A percentile compares a stretch with the other conserved stretches of the same genome.
phyloP scores from a whole-genome alignment of 1,140 invertebrate genomes.

The Drosophila ogumai region DNA sequence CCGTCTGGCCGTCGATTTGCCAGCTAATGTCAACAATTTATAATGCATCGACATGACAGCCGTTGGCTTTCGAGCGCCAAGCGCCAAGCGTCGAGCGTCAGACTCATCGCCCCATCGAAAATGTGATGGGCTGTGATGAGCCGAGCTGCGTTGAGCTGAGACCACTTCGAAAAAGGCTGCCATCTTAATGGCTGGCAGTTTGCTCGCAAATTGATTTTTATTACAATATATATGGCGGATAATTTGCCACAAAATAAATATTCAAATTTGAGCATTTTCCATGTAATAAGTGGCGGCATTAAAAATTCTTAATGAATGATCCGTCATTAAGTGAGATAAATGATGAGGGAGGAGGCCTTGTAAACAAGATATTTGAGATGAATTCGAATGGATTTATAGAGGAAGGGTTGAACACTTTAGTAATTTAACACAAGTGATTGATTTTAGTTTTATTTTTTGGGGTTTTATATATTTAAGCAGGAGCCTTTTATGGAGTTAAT shows the following conservation, averaged over 20 bases:
- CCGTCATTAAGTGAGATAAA: constrained; percentile 38
- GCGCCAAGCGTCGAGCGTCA: constrained; percentile 3
- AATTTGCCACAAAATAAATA: constrained; percentile 54
- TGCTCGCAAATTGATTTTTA: constrained; percentile 69
- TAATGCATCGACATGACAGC: constrained; percentile 62
- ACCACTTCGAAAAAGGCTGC: constrained; percentile 2
- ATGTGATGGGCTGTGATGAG: constrained; percentile 20
- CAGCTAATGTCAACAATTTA: constrained; percentile 75
- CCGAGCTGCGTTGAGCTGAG: constrained; percentile 17
- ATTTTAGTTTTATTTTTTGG: neutral
- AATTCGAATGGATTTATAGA: neutral
- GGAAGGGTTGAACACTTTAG: neutral
- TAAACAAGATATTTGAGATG: neutral
- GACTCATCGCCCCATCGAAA: constrained; percentile 39
- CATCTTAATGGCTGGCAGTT: constrained; percentile 61
- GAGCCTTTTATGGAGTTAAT: too few species aligned
- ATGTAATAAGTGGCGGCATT: constrained; percentile 21
- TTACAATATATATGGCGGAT: constrained; percentile 48
- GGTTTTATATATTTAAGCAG: neutral
- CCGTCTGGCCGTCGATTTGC: constrained; percentile 50
- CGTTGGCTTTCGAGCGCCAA: constrained; percentile 33
- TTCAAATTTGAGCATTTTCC: constrained; percentile 26
- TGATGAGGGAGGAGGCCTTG: constrained; percentile 8
- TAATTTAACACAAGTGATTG: neutral
- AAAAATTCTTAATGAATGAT: constrained; percentile 27